Percentiles rank a stretch among this genome's conserved stretches.
Conservation (phyloP, 1,140 invertebrate genomes). For the Hyles euphorbiae region DNA sequence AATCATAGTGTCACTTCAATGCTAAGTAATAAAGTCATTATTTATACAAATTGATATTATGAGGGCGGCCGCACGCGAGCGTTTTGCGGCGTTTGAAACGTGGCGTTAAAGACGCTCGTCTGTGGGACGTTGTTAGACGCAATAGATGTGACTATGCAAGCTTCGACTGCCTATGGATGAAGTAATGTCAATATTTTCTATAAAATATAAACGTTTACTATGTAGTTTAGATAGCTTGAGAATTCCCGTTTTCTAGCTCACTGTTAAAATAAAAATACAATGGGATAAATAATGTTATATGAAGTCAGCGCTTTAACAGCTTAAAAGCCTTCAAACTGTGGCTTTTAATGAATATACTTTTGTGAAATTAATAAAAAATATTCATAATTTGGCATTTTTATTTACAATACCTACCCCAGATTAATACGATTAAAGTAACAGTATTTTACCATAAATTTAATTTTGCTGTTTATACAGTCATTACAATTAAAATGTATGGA, state of each 20-base stretch:
- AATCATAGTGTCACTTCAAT: constrained; percentile 63
- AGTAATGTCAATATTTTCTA: constrained; percentile 67
- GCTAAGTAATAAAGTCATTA: constrained; percentile 51
- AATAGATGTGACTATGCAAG: constrained; percentile 47
- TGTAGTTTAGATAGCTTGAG: constrained; percentile 66
- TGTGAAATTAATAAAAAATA: constrained; percentile 75
- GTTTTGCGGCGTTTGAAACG: constrained; percentile 7
- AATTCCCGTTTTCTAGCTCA: constrained; percentile 58
- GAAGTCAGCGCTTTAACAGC: constrained; percentile 68
- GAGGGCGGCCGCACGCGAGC: constrained; percentile 15
- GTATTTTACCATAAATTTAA: no score
- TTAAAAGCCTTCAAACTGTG: constrained; percentile 73
- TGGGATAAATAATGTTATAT: constrained; percentile 38
- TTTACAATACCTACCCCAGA: no score
- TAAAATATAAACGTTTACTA: constrained; percentile 57
- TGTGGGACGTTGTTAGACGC: constrained; percentile 25
- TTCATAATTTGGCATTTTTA: constrained; percentile 32
- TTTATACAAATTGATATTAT: constrained; percentile 57
- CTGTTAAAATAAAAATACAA: constrained; percentile 38
- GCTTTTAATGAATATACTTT: constrained; percentile 72
- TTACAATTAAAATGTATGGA: no score
- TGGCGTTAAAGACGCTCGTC: constrained; percentile 19
- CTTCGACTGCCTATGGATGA: constrained; percentile 61
- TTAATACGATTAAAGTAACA: no score
- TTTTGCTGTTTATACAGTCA: no score